Base-by-base conservation (phyloP, 2,797 vertebrate genomes). In the Astyanax mexicanus region DNA sequence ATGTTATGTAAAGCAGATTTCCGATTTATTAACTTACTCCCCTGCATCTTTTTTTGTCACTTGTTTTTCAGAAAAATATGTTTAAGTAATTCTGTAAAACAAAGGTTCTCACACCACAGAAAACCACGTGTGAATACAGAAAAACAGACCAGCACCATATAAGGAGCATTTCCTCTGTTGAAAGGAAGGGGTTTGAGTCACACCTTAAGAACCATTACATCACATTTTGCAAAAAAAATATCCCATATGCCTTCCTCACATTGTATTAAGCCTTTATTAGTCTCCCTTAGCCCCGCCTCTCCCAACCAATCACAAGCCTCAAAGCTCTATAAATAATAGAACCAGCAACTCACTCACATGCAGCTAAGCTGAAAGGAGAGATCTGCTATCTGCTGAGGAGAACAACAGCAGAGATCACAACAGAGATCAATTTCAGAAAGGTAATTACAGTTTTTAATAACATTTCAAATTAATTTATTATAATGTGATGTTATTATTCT, bases 121-220 rank as follows among this genome's bases (percentile, higher is more conserved):
- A 61, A 47, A 72, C 23, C 68, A 52, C 21, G 23, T 37, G 17
- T 51, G 17, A 52, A n/a, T 64, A 45, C 42, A 38, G 17, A 17
- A 57, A 44, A 40, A 7, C 10, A 27, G 11, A 40, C 35, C 54
- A 69, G 61, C 13, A 45, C 74, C 77, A 10, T 77, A 84, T 74
- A 21, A 58, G 79, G 79, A 74, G 19, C 35, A 52, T 45, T 80
- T 74, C 78, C 61, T 27, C 4, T 44, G 1, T 58, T 40, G 45
- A n/a, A 77, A 72, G 49, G 27, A 65, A 70, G 57, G 57, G 4
- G 58, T 19, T 72, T 84, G 79, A 69, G 60, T 54, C 75, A 79
- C 23, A 17, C 4, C 4, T 6, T 17, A 23, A 45, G 66, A 77
- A 73, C 77, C 79, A 83, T 60, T 19, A 1, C 25, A 25, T 58